Evolutionary conservation across 1,140 invertebrate species (phyloP).

Genomic region (Hylaeus anthracinus): DNA sequence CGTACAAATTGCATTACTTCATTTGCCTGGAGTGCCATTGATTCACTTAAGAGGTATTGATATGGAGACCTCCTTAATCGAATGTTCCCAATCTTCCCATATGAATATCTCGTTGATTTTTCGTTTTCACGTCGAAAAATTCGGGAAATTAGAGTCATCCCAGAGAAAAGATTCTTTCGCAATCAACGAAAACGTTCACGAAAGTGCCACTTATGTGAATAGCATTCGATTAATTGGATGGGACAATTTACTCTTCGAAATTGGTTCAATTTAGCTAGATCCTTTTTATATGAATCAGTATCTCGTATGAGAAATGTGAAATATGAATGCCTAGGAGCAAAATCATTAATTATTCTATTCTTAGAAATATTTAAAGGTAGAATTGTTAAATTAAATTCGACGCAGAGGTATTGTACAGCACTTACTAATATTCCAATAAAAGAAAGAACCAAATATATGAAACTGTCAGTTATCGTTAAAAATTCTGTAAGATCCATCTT

Average conservation of each 20-base stretch:
- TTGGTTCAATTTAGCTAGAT: not conserved
- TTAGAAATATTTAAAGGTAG: no score
- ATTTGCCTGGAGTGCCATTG: no score
- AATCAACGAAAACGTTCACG: not conserved
- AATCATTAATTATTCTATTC: not conserved
- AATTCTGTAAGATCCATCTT: no score
- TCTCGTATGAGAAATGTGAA: not conserved
- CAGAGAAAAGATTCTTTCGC: not conserved
- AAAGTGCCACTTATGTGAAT: not conserved
- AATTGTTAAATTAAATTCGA: no score
- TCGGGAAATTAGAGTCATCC: not conserved
- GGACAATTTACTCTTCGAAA: not conserved
- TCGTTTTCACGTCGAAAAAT: not conserved
- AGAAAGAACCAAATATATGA: no score
- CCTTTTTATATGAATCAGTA: not conserved
- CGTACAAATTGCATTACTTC: no score
- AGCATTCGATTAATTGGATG: not conserved
- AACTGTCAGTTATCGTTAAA: no score
- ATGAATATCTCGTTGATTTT: not conserved
- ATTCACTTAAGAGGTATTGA: not conserved
- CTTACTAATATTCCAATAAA: no score
- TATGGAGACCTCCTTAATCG: not conserved
- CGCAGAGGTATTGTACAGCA: no score
- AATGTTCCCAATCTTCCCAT: not conserved
- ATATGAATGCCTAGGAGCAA: not conserved